Evolutionary conservation across 2,888 invertebrate species (phyloP), one percentile per base, ranked within the genome.

Genomic region (Linyphia triangularis): DNA sequence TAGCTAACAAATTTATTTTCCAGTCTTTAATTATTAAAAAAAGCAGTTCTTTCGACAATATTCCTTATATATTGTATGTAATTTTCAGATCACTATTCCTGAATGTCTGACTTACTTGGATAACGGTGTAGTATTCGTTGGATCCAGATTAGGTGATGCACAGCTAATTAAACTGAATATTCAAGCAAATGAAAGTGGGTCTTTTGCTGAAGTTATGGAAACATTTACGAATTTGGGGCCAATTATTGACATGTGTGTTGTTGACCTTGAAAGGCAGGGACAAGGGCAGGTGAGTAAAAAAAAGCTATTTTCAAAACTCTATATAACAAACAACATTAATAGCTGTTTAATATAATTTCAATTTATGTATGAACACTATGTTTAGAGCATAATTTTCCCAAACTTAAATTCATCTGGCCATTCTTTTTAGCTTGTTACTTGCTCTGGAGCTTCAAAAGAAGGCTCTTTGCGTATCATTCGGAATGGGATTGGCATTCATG

Each of bases 401-500:
- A n/a, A n/a, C n/a, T n/a, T 30, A 40, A n/a, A 0, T 40, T 37
- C 10, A 10, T 7, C n/a, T 1, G 30, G 13, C 6, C 33, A 19
- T 24, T 59, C 43, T 22, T 40, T 65, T n/a, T 91, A 93, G 93
- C 95, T 99, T 90, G 98, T 99, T 63, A 99, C 99, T 0, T 99
- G 99, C 92, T 99, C 99, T 0, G 99, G 96, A 93, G 97, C 97
- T 2, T 98, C 96, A 93, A 99, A 99, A 93, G 99, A 99, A 94
- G 99, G 99, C 0, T 98, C 99, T 0, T 93, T 99, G 43, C 95
- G 99, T 79, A 98, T 99, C 89, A 99, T 99, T 90, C 95, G 99
- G 90, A 99, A 99, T 93, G 99, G 99, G 3, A 99, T 99, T 92
- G 99, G 99, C 2, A 99, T 99, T 89, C 98, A 99, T 91, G 99